Evolutionary conservation across 2,797 vertebrate genomes (phyloP).

Genomic region (Knipowitschia caucasica): DNA sequence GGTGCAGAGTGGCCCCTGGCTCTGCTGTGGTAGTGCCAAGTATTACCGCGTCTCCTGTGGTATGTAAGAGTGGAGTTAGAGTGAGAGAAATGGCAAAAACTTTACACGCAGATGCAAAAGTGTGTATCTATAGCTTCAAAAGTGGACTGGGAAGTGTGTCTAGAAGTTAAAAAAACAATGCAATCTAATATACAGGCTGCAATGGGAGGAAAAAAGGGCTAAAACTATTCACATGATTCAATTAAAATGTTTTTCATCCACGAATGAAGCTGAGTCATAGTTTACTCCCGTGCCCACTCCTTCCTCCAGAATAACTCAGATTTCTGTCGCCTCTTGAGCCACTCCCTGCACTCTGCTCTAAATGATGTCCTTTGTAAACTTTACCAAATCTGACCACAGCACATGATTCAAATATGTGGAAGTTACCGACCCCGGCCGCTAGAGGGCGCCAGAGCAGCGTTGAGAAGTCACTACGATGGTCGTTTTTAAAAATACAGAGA

Average conservation of each 20-base stretch:
- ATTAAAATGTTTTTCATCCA: too few relatives aligned
- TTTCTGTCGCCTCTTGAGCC: background rate
- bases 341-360: constrained; percentile 8
- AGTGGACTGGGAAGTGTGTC: too few relatives aligned
- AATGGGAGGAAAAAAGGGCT: too few relatives aligned
- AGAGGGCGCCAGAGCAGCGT: constrained; percentile 27
- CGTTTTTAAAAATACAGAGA: too few relatives aligned
- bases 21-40: background rate
- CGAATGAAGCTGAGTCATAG: background rate
- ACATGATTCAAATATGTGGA: constrained; percentile 26
- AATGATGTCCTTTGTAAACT: constrained; percentile 25
- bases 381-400: constrained; percentile 21
- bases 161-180: too few relatives aligned
- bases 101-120: too few relatives aligned
- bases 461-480: background rate
- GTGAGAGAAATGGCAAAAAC: background rate
- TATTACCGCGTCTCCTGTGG: background rate
- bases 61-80: background rate
- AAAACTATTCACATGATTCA: too few relatives aligned
- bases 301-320: background rate
- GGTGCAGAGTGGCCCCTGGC: constrained; percentile 3
- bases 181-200: too few relatives aligned
- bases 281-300: background rate
- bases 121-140: too few relatives aligned
- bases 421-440: constrained; percentile 5